A percentile compares a stretch with the other conserved stretches of the same genome.
Conservation (phyloP, 2,113 vertebrate species). For the Esox niger region DNA sequence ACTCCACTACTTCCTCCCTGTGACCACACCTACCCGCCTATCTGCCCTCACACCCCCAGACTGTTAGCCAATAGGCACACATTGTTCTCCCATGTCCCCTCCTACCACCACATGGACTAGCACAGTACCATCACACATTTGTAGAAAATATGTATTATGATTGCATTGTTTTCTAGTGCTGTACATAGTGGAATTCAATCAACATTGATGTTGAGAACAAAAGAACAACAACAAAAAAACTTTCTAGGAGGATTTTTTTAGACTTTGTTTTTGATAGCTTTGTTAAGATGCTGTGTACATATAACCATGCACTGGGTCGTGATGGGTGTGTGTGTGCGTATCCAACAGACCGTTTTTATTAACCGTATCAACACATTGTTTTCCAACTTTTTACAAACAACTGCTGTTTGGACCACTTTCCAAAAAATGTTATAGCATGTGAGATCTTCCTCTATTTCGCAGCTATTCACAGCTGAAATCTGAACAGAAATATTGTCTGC, state of each 20-base stretch:
- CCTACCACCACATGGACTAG: conserved; percentile 60
- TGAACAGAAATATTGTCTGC: too few relatives aligned
- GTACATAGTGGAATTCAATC: conserved; percentile 79
- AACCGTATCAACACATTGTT: too few relatives aligned
- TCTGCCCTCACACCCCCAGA: conserved; percentile 70
- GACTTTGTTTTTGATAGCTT: conserved; percentile 82
- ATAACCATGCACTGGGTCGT: conserved; percentile 74
- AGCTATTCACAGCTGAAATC: too few relatives aligned
- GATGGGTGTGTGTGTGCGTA: conserved; percentile 44
- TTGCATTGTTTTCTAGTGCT: conserved; percentile 98
- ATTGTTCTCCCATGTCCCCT: conserved; percentile 71
- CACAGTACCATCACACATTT: conserved; percentile 77
- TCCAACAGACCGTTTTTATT: too few relatives aligned
- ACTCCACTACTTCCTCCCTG: conserved; percentile 98
- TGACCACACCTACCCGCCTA: conserved; percentile 69
- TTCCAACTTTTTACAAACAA: too few relatives aligned
- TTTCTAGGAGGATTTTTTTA: conserved; percentile 90
- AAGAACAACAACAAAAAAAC: conserved; percentile 67
- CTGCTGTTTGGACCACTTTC: too few relatives aligned
- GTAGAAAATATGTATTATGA: conserved; percentile 87
- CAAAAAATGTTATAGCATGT: too few relatives aligned
- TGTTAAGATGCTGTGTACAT: conserved; percentile 83
- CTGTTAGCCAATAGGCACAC: conserved; percentile 83
- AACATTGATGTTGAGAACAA: conserved; percentile 83
- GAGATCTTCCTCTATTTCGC: too few relatives aligned